phyloP scores from a whole-genome alignment of 2,113 vertebrate genomes.

The Strigops habroptila region DNA sequence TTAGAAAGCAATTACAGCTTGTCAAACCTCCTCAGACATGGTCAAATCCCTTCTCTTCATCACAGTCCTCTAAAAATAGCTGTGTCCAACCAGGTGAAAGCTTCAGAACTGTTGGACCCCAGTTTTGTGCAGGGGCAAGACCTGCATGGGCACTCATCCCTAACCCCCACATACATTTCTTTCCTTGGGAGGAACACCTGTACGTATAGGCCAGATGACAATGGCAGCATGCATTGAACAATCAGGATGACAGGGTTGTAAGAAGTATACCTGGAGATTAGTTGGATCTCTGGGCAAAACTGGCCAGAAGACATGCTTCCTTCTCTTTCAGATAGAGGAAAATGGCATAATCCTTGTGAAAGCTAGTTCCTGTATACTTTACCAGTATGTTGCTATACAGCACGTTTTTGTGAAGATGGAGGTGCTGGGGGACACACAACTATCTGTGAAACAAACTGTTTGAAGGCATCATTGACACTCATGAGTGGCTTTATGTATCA shows the following conservation, averaged over 20 bases:
- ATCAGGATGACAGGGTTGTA: background rate
- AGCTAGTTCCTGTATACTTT: background rate
- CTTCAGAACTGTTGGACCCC: background rate
- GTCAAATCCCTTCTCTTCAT: conserved; percentile 46
- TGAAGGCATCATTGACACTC: background rate
- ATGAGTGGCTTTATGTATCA: background rate
- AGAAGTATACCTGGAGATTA: background rate
- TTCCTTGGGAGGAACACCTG: background rate
- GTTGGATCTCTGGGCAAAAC: background rate
- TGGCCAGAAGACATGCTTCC: background rate
- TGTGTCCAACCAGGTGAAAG: background rate
- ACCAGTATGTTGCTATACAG: background rate
- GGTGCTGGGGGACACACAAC: background rate
- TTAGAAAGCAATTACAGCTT: conserved; percentile 57
- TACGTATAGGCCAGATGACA: rapidly evolving
- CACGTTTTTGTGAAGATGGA: background rate
- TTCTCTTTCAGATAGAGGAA: background rate
- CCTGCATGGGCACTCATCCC: background rate
- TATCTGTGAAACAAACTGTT: background rate
- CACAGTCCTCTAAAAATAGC: background rate
- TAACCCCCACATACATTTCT: background rate
- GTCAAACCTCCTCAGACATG: conserved; percentile 38
- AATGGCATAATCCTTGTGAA: background rate
- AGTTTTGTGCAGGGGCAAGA: background rate
- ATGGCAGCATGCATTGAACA: background rate